Conservation (phyloP, 2,113 vertebrate species). For the Tupaia tana region DNA sequence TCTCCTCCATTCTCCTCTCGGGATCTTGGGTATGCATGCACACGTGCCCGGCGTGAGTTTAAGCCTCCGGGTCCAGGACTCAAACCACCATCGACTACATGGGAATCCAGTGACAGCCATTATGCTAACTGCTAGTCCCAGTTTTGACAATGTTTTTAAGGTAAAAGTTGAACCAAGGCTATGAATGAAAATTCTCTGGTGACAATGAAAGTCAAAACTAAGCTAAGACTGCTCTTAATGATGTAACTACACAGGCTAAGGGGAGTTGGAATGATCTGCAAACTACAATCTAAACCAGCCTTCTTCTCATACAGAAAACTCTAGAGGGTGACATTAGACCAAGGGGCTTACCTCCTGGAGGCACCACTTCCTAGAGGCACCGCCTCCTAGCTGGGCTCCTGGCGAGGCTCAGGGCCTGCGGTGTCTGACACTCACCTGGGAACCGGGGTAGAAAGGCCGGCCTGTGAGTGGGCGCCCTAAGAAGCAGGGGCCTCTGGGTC, state of each 20-base stretch:
- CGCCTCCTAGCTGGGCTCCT: neutral
- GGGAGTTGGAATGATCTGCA: neutral
- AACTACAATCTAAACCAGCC: neutral
- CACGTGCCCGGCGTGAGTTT: too few species aligned
- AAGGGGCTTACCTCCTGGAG: neutral
- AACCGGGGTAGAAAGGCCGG: neutral
- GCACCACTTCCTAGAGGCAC: neutral
- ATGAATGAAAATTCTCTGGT: slow-evolving; percentile 43
- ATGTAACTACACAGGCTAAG: slow-evolving; percentile 13
- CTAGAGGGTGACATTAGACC: neutral
- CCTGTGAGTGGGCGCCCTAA: neutral
- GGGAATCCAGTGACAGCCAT: too few species aligned
- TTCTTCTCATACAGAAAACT: neutral
- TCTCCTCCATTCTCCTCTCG: too few species aligned
- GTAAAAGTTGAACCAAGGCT: slow-evolving; percentile 20
- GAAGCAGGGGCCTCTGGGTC: neutral
- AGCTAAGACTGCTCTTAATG: slow-evolving; percentile 50
- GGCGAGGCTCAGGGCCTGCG: neutral
- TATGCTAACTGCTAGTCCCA: too few species aligned
- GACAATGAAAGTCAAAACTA: slow-evolving; percentile 49
- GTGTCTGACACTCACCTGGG: neutral
- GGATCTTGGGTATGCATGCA: too few species aligned
- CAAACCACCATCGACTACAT: too few species aligned
- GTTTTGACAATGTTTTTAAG: neutral
- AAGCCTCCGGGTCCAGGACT: too few species aligned